Base-by-base conservation (phyloP, 2,113 vertebrate genomes). In the Callospermophilus lateralis region DNA sequence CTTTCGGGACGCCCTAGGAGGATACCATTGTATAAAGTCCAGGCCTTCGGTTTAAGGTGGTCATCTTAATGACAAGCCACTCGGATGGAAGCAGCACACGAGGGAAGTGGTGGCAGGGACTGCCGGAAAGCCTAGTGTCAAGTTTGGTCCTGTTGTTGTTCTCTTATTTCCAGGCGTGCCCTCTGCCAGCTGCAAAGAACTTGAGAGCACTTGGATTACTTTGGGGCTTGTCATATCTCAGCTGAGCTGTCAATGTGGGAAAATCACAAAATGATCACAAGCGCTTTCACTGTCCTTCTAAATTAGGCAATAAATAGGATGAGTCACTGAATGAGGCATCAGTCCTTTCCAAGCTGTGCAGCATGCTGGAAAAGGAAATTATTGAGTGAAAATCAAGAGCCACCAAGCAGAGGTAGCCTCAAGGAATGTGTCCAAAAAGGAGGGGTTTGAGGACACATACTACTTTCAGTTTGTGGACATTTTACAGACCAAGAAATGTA, bases 271-370 rank as follows among this genome's bases (percentile, higher is more conserved):
- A n/a, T 88, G 91, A 93, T 95, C 84, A 95, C 0, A 6, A 95
- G 61, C 65, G 76, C 63, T 97, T 93, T 93, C 83, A 84, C 76
- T 93, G 53, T 93, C 81, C 87, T 90, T 86, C 45, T 90, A 96
- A 95, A 97, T 95, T 87, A 95, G 91, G 77, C 87, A 95, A 78
- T 93, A 93, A 86, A 93, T 83, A 89, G 81, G 68, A 93, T 93
- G 61, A 90, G 51, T 93, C 93, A 93, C 51, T 87, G 94, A 90
- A 93, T 88, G 77, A 94, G 74, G 89, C 83, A 94, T 85, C 80
- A 42, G 74, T 77, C 39, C 87, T 90, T 97, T 97, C 17, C 61
- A 90, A 87, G 76, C 51, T 78, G 61, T 83, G 42, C 65, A 90
- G 87, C 61, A 95, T 78, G 58, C 70, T 87, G 70, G 91, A 53